Evolutionary conservation across 2,888 invertebrate species (phyloP).

Genomic region (Drosophila lutescens): DNA sequence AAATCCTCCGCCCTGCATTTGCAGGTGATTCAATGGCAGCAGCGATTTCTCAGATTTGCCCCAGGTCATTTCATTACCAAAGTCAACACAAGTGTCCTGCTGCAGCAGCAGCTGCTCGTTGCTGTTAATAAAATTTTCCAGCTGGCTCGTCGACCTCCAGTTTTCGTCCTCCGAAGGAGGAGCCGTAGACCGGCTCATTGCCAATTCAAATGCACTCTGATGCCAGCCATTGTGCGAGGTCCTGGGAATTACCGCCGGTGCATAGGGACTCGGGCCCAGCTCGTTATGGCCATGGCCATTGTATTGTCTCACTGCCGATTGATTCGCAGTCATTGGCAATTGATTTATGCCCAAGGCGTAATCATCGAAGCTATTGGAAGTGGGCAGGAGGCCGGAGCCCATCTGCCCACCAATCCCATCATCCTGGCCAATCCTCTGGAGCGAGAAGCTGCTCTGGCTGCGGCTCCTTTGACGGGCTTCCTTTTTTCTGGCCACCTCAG

Average conservation of each 20-base stretch:
- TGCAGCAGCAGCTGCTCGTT: constrained; percentile 21
- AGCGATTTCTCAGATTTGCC: constrained; percentile 69
- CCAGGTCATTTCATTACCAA: constrained; percentile 74
- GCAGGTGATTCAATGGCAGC: constrained; percentile 69
- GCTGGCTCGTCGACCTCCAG: constrained; percentile 63
- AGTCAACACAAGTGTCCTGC: constrained; percentile 67
- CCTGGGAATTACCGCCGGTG: constrained; percentile 3
- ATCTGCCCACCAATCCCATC: constrained; percentile 6
- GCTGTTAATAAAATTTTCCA: constrained; percentile 77
- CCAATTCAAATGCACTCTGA: constrained; percentile 61
- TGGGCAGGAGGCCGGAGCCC: constrained; percentile 41
- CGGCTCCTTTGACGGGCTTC: constrained; percentile 67
- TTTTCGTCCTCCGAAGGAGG: constrained; percentile 29
- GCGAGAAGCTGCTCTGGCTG: constrained; percentile 69
- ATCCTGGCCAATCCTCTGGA: constrained; percentile 50
- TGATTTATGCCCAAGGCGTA: constrained; percentile 71
- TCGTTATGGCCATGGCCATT: constrained; percentile 48
- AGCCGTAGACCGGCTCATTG: constrained; percentile 39
- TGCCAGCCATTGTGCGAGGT: constrained; percentile 65
- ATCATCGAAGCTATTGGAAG: constrained; percentile 59
- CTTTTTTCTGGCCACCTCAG: constrained; percentile 56
- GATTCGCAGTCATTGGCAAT: constrained; percentile 70
- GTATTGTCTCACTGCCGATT: constrained; percentile 74
- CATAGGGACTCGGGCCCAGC: constrained; percentile 1
- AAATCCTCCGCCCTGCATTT: constrained; percentile 39